Evolutionary conservation across 2,797 vertebrate genomes (phyloP).

Genomic region (Cyclopterus lumpus): DNA sequence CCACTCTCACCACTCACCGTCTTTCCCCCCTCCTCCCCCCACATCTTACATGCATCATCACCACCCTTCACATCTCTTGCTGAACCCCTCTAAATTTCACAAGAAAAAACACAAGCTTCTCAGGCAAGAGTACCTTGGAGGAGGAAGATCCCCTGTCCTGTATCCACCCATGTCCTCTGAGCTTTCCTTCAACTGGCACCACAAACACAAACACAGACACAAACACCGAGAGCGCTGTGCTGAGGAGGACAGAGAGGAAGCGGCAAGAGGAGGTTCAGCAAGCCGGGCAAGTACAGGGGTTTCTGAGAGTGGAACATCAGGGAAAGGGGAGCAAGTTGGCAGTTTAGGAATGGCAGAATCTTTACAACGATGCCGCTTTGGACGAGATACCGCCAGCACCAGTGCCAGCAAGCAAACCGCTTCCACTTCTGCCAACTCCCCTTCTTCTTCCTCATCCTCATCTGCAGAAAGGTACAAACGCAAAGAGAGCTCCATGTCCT

Average conservation of each 20-base stretch:
- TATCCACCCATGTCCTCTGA: conserved; percentile 96
- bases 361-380: conserved; percentile 92
- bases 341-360: conserved; percentile 84
- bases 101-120: conserved; percentile 99
- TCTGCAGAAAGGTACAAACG: conserved; percentile 94
- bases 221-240: conserved; percentile 94
- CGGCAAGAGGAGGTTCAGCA: conserved; percentile 64
- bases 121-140: conserved; percentile 91
- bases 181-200: conserved; percentile 97
- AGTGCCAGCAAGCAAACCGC: conserved; percentile 79
- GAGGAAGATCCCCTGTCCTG: conserved; percentile 87
- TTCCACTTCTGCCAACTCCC: conserved; percentile 86
- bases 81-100: conserved; percentile 97
- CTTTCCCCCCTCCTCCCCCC: conserved; percentile 92
- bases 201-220: conserved; percentile 95
- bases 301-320: conserved; percentile 71
- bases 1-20: conserved; percentile 88
- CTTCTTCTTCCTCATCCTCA: conserved; percentile 86
- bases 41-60: conserved; percentile 97
- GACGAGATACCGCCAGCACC: conserved; percentile 84
- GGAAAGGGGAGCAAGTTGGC: conserved; percentile 68
- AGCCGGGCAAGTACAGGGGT: conserved; percentile 61
- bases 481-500: conserved; percentile 89
- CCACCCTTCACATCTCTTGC: conserved; percentile 90
- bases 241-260: conserved; percentile 80